Evolutionary conservation across 2,888 invertebrate species (phyloP), one percentile per base, ranked within the genome.

Genomic region (Brachyptera putata): DNA sequence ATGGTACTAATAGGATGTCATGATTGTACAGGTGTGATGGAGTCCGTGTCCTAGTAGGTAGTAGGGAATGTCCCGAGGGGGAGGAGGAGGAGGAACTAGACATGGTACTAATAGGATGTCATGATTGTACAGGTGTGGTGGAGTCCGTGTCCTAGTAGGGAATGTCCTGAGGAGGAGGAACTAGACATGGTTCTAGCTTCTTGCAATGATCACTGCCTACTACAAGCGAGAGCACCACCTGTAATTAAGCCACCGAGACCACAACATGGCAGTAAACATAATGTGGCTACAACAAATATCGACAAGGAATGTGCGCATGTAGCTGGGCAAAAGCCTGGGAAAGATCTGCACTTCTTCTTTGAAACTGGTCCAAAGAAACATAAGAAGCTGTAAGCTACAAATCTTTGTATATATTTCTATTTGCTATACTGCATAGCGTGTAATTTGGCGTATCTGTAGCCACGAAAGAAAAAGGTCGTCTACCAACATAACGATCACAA

Each of bases 61-160:
- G n/a, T n/a, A n/a, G n/a, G n/a, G n/a, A n/a, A n/a, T n/a, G n/a
- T n/a, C n/a, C n/a, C n/a, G n/a, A n/a, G n/a, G n/a, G n/a, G n/a
- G n/a, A n/a, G n/a, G n/a, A n/a, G n/a, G n/a, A n/a, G n/a, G n/a
- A n/a, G n/a, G n/a, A n/a, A n/a, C n/a, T n/a, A n/a, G n/a, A n/a
- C n/a, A n/a, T n/a, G n/a, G n/a, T n/a, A n/a, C n/a, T n/a, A n/a
- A n/a, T n/a, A n/a, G n/a, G n/a, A n/a, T n/a, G n/a, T n/a, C n/a
- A n/a, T n/a, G n/a, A n/a, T n/a, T n/a, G n/a, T n/a, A n/a, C n/a
- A 85, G 85, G 86, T 89, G 34, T 89, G 89, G 89, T 89, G 89
- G 89, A 87, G 87, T 69, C 89, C 89, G 0, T 89, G 89, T 69
- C 86, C 87, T 0, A 88, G 87, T 68, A 78, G 88, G 63, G 87